Base-by-base conservation (phyloP, 1,140 invertebrate species). In the Berghia stephanieae region DNA sequence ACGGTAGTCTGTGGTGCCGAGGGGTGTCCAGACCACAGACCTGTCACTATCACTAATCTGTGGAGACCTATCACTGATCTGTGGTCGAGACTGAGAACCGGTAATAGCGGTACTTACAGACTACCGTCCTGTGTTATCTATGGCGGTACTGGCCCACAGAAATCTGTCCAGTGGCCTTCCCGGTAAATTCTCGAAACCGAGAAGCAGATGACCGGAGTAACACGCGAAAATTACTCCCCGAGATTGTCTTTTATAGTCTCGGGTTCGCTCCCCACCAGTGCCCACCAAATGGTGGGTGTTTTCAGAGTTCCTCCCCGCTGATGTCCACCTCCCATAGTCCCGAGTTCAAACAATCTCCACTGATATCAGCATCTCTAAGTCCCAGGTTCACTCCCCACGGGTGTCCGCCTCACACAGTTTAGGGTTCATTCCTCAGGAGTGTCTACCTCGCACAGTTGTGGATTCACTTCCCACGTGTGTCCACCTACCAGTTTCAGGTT, bases 321-420 rank as follows among this genome's bases (percentile, higher is more conserved):
- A 16, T 10, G 8, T 16, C 27, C 16, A 63, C 8, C 8, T 31
- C 57, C 57, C 27, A 63, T 63, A 27, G 27, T 27, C 10, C 27
- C 8, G 8, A 27, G 8, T 27, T 63, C 40, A 38, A 38, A 69
- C 10, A 57, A 90, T 78, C 90, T 90, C 31, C 90, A 81, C 21
- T 87, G 87, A 52, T 88, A 88, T 31, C 88, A 77, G 80, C 90
- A 90, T 31, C 78, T 80, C 0, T 83, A 67, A 52, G 88, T 81
- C 18, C 89, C 88, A 85, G 0, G 98, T 99, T 81, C 99, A 99
- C 92, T 99, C 98, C 91, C 99, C 98, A 88, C 98, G 97, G 3
- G 98, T 94, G 66, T 95, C 95, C n/a, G n/a, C n/a, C n/a, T n/a
- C n/a, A n/a, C n/a, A n/a, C n/a, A n/a, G n/a, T n/a, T n/a, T n/a